A percentile compares a stretch with the other conserved stretches of the same genome.
Evolutionary conservation across 2,113 vertebrate species (phyloP).

Genomic region (Ornithorhynchus anatinus): DNA sequence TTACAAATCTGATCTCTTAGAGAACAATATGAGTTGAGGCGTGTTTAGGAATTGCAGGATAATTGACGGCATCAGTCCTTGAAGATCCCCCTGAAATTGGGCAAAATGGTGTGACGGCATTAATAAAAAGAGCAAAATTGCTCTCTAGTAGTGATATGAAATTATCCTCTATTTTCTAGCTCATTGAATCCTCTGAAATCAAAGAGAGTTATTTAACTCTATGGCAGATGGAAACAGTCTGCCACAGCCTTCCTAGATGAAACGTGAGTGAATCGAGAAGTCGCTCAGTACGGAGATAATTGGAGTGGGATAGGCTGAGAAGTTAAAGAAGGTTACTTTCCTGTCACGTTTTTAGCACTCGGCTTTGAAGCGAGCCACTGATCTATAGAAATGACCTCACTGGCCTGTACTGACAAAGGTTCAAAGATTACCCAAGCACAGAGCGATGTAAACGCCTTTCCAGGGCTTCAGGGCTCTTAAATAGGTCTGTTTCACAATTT

Average conservation of each 20-base stretch:
- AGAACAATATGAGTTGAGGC: not conserved
- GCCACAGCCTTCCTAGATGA: conserved; percentile 66
- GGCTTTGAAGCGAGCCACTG: conserved; percentile 69
- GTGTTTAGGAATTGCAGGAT: not conserved
- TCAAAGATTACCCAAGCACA: conserved; percentile 55
- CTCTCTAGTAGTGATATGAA: not conserved
- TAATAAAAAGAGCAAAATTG: not conserved
- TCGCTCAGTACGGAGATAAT: conserved; percentile 61
- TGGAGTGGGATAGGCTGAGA: conserved; percentile 30
- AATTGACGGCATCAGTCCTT: not conserved
- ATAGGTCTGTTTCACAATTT: not conserved
- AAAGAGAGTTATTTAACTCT: conserved; percentile 64
- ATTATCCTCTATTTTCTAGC: conserved; percentile 35
- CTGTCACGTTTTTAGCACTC: conserved; percentile 17
- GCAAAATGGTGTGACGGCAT: not conserved
- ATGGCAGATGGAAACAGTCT: conserved; percentile 67
- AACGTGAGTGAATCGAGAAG: conserved; percentile 46
- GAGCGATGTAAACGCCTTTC: conserved; percentile 12
- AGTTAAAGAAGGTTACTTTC: conserved; percentile 31
- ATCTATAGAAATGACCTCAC: conserved; percentile 56
- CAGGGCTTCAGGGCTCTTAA: not conserved
- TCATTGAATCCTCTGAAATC: conserved; percentile 58
- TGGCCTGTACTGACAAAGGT: conserved; percentile 34
- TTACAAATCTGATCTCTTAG: not conserved
- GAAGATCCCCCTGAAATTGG: not conserved